Evolutionary conservation across 2,888 invertebrate species (phyloP), one percentile per base, ranked within the genome.

Genomic region (Acleris literana): DNA sequence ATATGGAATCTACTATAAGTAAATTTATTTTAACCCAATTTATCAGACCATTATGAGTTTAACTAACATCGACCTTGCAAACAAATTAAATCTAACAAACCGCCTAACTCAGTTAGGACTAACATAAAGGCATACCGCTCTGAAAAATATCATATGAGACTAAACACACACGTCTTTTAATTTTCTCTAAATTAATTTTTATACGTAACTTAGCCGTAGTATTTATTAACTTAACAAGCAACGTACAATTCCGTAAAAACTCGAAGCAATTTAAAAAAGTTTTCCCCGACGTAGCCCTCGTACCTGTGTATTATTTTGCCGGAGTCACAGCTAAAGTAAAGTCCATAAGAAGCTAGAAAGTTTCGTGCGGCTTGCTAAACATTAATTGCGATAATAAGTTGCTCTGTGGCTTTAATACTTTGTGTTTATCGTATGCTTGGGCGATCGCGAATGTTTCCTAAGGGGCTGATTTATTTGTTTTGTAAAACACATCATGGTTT

Each of bases 331-430:
- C 56, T 57, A 57, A 57, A 57, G 9, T n/a, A 25, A 57, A 57
- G 44, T 44, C 56, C 56, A 57, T 57, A 57, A 25, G 56, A 57
- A 46, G 44, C 56, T 57, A 25, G 44, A 22, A 57, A 57, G 22
- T 57, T 56, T 57, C 46, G 44, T 17, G 25, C 56, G 22, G 46
- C 46, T 46, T 57, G 56, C 17, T 57, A 57, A 57, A 46, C 57
- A 57, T 57, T 57, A 57, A 57, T 57, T 57, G 57, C 57, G 25
- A 44, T 46, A 46, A n/a, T 57, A 57, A 57, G 25, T 56, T 44
- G 44, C 56, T 56, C 56, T 56, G 56, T 56, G 56, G 56, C 39
- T 39, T 54, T 56, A 56, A 44, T 56, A 20, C 56, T 55, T 55
- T 3, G 56, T 57, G 22, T 57, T 57, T 57, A 46, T 57, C 22